Evolutionary conservation across 1,140 invertebrate species (phyloP), one percentile per base, ranked within the genome.

Genomic region (Zaprionus vittiger): DNA sequence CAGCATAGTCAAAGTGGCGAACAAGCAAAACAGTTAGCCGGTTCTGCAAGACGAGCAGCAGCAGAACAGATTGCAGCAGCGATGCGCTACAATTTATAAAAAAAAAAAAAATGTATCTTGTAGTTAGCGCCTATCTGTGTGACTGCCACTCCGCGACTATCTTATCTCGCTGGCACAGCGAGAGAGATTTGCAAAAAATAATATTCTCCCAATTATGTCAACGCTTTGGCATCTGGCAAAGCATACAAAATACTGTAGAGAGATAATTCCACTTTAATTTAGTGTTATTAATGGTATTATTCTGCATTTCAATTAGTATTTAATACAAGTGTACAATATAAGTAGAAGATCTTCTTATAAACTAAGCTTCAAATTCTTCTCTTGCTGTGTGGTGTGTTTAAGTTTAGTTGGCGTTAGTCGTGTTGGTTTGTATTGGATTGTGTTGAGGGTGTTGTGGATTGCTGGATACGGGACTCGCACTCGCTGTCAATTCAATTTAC

Each of bases 141-240:
- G 26, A 71, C 67, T 71, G 63, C 22, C 69, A 54, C 75, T 59
- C 38, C 6, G 41, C n/a, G 41, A 47, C 41, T 80, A 80, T 82
- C 83, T 87, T 87, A 87, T 87, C 83, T 47, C 14, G 38, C 38
- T 54, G n/a, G 49, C 52, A 7, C n/a, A 9, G 41, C 49, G 59
- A 6, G 37, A 6, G 37, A 66, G 73, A 80, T 83, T 67, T 70
- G 84, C 82, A 70, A 81, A 81, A 81, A 82, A 83, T 80, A 47
- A 47, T 75, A 80, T 79, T 89, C 84, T 71, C 59, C 78, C 67
- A 81, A 89, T 87, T 87, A 89, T 89, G 84, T 87, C 84, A 87
- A 63, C 26, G 49, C 31, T 59, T 15, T 69, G 76, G 83, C 85
- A 85, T 85, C 68, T 59, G 69, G 79, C 15, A 64, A 17, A 56